Evolutionary conservation across 2,113 vertebrate genomes (phyloP).

Genomic region (Chinchilla lanigera): DNA sequence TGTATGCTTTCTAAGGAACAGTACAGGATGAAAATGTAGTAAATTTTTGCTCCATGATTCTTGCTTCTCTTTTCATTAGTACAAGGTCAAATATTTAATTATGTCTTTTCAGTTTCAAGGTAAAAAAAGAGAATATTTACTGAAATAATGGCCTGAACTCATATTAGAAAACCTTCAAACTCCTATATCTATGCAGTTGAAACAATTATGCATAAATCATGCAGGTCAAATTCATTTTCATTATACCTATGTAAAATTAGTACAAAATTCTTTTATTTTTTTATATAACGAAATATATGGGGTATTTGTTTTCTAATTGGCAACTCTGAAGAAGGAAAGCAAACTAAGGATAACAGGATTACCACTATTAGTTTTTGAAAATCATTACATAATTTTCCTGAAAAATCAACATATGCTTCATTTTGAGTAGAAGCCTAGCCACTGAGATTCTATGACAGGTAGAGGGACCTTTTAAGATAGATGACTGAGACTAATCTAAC

Average conservation of each 20-base stretch:
- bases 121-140: background rate
- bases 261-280: background rate
- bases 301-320: background rate
- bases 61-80: background rate
- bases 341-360: background rate
- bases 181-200: background rate
- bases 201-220: background rate
- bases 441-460: background rate
- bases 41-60: background rate
- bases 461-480: background rate
- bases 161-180: background rate
- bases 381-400: background rate
- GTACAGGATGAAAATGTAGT: background rate
- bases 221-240: background rate
- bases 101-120: background rate
- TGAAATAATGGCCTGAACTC: background rate
- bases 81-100: slow-evolving; percentile 17
- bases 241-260: background rate
- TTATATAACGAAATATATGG: background rate
- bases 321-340: background rate
- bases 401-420: background rate
- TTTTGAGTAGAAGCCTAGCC: background rate
- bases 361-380: background rate
- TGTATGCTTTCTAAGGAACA: background rate
- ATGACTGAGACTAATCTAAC: background rate